Base-by-base conservation (phyloP, 2,113 vertebrate species). In the Corydoras sp. region DNA sequence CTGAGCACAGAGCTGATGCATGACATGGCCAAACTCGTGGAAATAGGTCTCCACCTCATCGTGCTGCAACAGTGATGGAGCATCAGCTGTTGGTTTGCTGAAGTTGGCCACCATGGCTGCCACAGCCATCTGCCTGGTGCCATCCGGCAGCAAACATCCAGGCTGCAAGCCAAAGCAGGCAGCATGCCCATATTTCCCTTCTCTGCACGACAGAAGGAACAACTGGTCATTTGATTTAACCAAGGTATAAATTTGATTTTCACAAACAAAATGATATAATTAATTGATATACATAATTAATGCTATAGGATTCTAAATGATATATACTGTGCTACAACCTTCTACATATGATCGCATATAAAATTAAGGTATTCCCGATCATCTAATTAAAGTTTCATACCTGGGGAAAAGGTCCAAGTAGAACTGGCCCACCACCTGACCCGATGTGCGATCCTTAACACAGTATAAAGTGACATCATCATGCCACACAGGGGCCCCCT, bases 51-150 rank as follows among this genome's bases (percentile, higher is more conserved):
- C 97, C 83, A 99, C 97, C 81, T 99, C 97, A 0, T 98, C 96
- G 0, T 99, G 97, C 88, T 98, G 95, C 83, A 99, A 92, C 61
- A 98, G 88, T 0, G 95, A 93, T 0, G 96, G 96, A 0, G 92
- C 83, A 0, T 93, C 92, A 0, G 83, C 85, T 0, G 93, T 95
- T 8, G 96, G 93, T 76, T 97, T 96, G 84, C 93, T 97, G 90
- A 99, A 99, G 76, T 99, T 99, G 81, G 96, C 95, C 77, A 98
- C 96, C 97, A 99, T 98, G 81, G 95, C 97, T 0, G 97, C 96
- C 8, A 98, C 87, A 0, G 95, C 91, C 65, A 94, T 93, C 77
- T 98, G 95, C 0, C 95, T 90, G 15, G 78, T 86, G 10, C 88
- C 88, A 0, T 95, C 89, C 0, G 87, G 78, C 68, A 94, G 68